Percentiles rank a stretch among this genome's conserved stretches.
These are phyloP conservation scores for Sebastiscus albofasciatus DNA, from an alignment of 2,797 vertebrate species.

Conservation along the genomic window DNA sequence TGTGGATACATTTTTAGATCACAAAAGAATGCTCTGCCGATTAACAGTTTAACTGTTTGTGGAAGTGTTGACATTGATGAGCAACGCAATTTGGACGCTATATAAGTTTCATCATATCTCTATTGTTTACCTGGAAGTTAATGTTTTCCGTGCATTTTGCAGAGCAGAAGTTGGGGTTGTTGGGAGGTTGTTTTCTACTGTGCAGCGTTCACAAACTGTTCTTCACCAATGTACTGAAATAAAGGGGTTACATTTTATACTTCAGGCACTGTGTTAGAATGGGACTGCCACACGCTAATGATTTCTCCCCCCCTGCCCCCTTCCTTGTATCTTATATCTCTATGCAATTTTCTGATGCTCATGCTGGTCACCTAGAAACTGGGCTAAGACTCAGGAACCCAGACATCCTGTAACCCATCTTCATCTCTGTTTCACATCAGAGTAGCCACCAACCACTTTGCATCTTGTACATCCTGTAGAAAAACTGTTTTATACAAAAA, in stretches of 20 bases:
- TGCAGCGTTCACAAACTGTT: conserved; percentile 50
- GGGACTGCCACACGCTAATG: conserved; percentile 54
- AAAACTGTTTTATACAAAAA: conserved; percentile 76
- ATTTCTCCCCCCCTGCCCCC: conserved; percentile 10
- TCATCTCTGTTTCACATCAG: conserved; percentile 43
- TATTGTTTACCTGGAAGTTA: not conserved
- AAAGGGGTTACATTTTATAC: conserved; percentile 56
- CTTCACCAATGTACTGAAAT: conserved; percentile 47
- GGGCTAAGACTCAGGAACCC: conserved; percentile 79
- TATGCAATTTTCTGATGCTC: conserved; percentile 84
- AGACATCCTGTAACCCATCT: conserved; percentile 41
- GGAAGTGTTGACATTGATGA: not conserved
- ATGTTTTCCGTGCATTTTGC: conserved; percentile 2
- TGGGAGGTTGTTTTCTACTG: conserved; percentile 37
- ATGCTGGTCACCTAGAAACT: conserved; percentile 69
- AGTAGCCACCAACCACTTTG: conserved; percentile 29
- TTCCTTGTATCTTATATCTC: conserved; percentile 67
- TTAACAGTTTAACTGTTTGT: conserved; percentile 1
- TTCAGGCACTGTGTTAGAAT: conserved; percentile 60
- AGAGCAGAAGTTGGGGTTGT: conserved; percentile 8
- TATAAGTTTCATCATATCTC: not conserved
- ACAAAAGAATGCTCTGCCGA: conserved; percentile 10
- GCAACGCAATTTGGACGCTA: not conserved
- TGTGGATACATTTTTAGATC: not conserved
- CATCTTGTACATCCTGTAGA: conserved; percentile 69